Evolutionary conservation across 2,797 vertebrate species (phyloP), one percentile per base, ranked within the genome.

Genomic region (Gephyroberyx darwinii): DNA sequence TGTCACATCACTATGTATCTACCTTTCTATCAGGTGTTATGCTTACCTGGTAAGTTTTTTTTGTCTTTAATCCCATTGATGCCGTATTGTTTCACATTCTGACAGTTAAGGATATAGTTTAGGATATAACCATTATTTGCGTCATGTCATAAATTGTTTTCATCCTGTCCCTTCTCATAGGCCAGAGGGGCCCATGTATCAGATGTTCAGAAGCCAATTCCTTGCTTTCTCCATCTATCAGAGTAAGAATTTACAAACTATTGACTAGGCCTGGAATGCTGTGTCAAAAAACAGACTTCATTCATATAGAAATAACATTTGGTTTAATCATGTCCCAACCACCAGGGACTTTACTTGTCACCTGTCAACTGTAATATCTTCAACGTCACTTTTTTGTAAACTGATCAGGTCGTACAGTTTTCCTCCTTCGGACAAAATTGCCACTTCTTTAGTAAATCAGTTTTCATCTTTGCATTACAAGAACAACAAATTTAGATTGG

Each of bases 211-310:
- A 77, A 95, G 94, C 88, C 98, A 99, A 81, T 99, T 99, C 88
- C 93, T 99, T 83, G 96, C 96, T 0, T 99, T 99, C 90, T 99
- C 96, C 83, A 97, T 99, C 86, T 99, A 96, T 94, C 98, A 99
- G 89, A 99, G 98, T 99, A 91, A 96, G 96, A 64, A 0, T 52
- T 45, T 8, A 26, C 5, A 43, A 35, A 52, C 12, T 17, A 0
- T 60, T 31, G 35, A 3, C 10, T 17, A 10, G 12, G 14, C 22
- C 10, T 14, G 4, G 35, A 39, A 41, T 59, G 19, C n/a, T 59
- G 7, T 35, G 33, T 39, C 4, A n/a, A 37, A 57, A n/a, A 57
- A 56, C 12, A 53, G 51, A 30, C 22, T 26, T 26, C 12, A 19
- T 26, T 14, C 10, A 14, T 13, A 41, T 13, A 4, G 39, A 22